These are phyloP conservation scores for Danionella cerebrum DNA, from an alignment of 2,113 vertebrate species.

Conservation along the genomic window DNA sequence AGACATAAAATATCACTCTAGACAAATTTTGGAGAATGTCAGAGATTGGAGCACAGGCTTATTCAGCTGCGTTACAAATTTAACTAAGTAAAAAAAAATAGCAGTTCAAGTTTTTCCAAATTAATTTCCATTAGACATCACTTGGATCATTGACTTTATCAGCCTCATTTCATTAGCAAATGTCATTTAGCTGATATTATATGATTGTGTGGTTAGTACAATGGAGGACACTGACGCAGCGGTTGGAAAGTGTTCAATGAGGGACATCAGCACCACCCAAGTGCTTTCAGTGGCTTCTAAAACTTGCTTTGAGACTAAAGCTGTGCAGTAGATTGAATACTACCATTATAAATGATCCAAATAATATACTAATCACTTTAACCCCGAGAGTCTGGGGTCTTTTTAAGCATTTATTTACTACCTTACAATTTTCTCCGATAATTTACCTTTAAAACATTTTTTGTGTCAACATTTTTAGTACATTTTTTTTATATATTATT, in stretches of 20 bases:
- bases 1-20: slow-evolving; percentile 4
- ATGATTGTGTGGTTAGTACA: background rate
- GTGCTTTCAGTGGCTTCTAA: too few relatives aligned
- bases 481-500: too few relatives aligned
- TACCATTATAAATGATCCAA: too few relatives aligned
- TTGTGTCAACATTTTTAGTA: too few relatives aligned
- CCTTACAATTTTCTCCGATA: too few relatives aligned
- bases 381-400: too few relatives aligned
- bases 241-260: background rate
- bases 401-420: too few relatives aligned
- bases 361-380: too few relatives aligned
- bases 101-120: background rate
- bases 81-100: background rate
- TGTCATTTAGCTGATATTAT: slow-evolving; percentile 8
- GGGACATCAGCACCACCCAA: too few relatives aligned
- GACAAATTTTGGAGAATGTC: background rate
- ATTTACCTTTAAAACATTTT: too few relatives aligned
- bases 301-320: too few relatives aligned
- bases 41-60: background rate
- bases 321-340: too few relatives aligned
- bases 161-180: slow-evolving; percentile 18
- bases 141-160: slow-evolving; percentile 13
- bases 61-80: background rate
- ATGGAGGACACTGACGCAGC: background rate
- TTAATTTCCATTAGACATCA: slow-evolving; percentile 2